Percentiles rank a stretch among this genome's conserved stretches.
These are phyloP conservation scores for Melitaea cinxia DNA, from an alignment of 1,140 invertebrate genomes.

Conservation along the genomic window DNA sequence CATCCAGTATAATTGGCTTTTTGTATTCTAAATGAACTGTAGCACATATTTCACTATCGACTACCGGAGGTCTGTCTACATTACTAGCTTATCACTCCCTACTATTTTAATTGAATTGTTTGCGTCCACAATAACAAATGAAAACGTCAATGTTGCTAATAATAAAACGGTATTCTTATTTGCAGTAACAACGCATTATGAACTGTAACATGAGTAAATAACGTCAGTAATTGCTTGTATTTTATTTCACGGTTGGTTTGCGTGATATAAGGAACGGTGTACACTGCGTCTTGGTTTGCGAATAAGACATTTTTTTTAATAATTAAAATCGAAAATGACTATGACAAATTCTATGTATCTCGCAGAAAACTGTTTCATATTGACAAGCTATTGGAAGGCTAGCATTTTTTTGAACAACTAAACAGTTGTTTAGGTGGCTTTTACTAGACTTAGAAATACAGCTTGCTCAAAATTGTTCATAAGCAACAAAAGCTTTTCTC, in stretches of 20 bases:
- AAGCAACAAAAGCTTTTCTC: too few species aligned
- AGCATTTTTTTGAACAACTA: too few species aligned
- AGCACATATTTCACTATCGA: conserved; percentile 1
- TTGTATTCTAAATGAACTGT: background rate
- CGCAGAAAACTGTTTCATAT: too few species aligned
- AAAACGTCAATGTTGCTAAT: conserved; percentile 18
- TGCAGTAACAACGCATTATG: conserved; percentile 33
- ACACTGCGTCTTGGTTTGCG: conserved; percentile 12
- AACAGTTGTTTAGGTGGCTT: too few species aligned
- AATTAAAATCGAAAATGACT: background rate
- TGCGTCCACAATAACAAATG: conserved; percentile 42
- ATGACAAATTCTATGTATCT: too few species aligned
- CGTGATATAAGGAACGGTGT: conserved; percentile 26
- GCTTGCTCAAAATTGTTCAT: too few species aligned
- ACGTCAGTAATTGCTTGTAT: conserved; percentile 24
- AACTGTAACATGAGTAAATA: conserved; percentile 28
- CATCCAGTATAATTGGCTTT: background rate
- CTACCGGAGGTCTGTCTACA: conserved; percentile 6
- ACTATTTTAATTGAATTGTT: conserved; percentile 49
- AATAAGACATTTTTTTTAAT: background rate
- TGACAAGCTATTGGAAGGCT: too few species aligned
- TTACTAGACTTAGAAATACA: too few species aligned
- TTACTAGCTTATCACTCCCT: conserved; percentile 34
- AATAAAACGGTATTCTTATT: conserved; percentile 16
- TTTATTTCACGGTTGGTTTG: conserved; percentile 23